These are phyloP conservation scores for Blastobasis lacticolella DNA, from an alignment of 2,888 invertebrate genomes.

Conservation along the genomic window DNA sequence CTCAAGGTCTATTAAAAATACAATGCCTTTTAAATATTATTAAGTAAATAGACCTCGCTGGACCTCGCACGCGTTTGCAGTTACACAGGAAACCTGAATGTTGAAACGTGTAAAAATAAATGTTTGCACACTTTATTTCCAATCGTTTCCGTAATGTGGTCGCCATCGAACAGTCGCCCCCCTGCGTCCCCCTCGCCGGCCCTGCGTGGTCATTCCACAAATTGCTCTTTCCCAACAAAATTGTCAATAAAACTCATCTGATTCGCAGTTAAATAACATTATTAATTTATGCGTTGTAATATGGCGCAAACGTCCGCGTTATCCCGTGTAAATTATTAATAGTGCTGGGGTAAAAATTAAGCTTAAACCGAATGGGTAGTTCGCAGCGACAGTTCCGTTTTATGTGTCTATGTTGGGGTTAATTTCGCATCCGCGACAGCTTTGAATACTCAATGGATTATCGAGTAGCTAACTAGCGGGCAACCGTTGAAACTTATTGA, in stretches of 20 bases:
- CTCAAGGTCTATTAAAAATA: too few species aligned
- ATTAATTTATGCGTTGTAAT: constrained; percentile 75
- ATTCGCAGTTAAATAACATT: constrained; percentile 75
- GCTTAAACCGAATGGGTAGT: constrained; percentile 73
- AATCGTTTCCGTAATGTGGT: too few species aligned
- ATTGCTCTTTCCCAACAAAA: constrained; percentile 73
- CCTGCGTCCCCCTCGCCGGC: constrained; percentile 53
- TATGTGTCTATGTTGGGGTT: constrained; percentile 63
- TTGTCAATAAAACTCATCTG: constrained; percentile 75
- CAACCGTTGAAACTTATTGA: too few species aligned
- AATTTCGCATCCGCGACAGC: constrained; percentile 31
- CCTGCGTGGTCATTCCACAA: constrained; percentile 67
- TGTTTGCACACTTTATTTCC: too few species aligned
- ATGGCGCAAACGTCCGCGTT: constrained; percentile 69
- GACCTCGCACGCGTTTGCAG: too few species aligned
- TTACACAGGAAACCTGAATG: too few species aligned
- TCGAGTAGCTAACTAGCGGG: too few species aligned
- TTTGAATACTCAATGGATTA: too few species aligned
- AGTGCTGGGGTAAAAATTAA: constrained; percentile 73
- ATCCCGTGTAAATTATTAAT: constrained; percentile 73
- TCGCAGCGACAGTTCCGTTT: constrained; percentile 63
- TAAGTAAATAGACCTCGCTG: too few species aligned
- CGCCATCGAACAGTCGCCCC: constrained; percentile 23
- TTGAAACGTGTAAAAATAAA: too few species aligned
- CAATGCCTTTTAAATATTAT: too few species aligned